These are phyloP conservation scores for Acanthopleura granulata DNA, from an alignment of 2,888 invertebrate genomes.

Conservation along the genomic window DNA sequence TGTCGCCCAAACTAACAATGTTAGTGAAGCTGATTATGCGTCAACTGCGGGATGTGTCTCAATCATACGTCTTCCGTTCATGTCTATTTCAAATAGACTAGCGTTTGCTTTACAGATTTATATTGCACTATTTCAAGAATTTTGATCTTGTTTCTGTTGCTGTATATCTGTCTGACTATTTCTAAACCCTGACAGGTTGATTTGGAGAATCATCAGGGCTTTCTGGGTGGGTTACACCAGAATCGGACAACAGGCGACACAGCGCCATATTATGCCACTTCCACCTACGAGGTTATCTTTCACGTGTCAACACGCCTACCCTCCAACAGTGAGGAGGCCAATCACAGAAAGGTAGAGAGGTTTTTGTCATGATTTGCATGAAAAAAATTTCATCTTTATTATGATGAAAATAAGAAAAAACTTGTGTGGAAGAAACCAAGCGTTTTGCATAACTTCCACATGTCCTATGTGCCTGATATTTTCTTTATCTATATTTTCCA, in stretches of 20 bases:
- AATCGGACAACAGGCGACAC: slow-evolving; percentile 82
- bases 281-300: slow-evolving; percentile 93
- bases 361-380: background rate
- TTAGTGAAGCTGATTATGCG: no score
- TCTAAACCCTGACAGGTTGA: slow-evolving; percentile 76
- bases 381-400: no score
- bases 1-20: no score
- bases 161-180: no score
- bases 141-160: no score
- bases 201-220: slow-evolving; percentile 93
- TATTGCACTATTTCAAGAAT: no score
- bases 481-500: no score
- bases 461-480: no score
- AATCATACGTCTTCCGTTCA: no score
- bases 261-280: slow-evolving; percentile 95
- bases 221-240: slow-evolving; percentile 91
- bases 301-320: slow-evolving; percentile 99
- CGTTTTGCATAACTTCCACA: background rate
- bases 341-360: slow-evolving; percentile 61
- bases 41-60: no score
- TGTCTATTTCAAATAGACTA: no score
- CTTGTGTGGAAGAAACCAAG: background rate
- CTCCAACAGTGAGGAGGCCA: slow-evolving; percentile 77
- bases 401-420: background rate
- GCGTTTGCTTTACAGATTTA: no score